phyloP scores from a whole-genome alignment of 2,113 vertebrate genomes.

The Lynx canadensis region DNA sequence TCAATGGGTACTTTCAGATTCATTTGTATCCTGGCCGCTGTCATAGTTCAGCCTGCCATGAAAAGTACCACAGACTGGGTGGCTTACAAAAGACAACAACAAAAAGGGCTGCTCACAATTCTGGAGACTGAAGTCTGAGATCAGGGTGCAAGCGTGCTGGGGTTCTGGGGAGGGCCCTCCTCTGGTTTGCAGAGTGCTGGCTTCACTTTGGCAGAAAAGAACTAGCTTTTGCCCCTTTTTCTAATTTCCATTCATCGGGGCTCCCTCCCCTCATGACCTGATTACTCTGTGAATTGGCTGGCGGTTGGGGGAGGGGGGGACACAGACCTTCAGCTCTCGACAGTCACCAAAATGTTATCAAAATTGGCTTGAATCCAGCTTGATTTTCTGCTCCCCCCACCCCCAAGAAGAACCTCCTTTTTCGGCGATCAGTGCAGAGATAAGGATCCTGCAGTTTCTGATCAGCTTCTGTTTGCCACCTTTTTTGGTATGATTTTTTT shows the following conservation, averaged over 20 bases:
- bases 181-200: not conserved
- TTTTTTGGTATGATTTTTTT: not conserved
- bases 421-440: not conserved
- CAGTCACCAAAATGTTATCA: not conserved
- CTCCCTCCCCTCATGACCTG: not conserved
- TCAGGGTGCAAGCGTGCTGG: fast-evolving
- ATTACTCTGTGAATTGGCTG: no score
- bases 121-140: not conserved
- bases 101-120: not conserved
- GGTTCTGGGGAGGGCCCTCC: not conserved
- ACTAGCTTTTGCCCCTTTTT: not conserved
- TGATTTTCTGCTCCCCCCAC: not conserved
- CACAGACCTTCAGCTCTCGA: no score
- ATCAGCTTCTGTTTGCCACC: not conserved
- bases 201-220: no score
- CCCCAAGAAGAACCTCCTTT: not conserved
- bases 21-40: not conserved
- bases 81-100: not conserved
- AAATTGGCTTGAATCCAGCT: not conserved
- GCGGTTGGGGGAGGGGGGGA: not conserved
- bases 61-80: not conserved
- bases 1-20: not conserved
- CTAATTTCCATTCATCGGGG: not conserved
- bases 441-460: not conserved
- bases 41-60: not conserved